A percentile compares a stretch with the other conserved stretches of the same genome.
Conservation (phyloP, 2,113 vertebrate genomes). For the Pollimyrus isidori region DNA sequence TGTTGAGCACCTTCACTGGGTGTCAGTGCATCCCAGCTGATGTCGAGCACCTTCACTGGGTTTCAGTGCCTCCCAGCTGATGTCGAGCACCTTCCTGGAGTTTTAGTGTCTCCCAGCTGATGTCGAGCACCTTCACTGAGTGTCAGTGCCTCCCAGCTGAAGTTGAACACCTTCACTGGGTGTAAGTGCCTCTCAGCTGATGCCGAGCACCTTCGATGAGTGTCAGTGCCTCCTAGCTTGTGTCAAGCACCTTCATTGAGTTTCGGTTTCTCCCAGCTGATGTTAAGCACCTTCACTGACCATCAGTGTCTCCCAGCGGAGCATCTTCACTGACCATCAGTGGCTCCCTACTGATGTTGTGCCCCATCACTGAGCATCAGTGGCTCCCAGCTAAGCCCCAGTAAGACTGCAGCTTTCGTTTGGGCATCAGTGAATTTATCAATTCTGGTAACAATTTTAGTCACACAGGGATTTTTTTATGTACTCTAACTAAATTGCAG, state of each 20-base stretch:
- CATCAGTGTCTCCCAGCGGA: background rate
- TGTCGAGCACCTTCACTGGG: background rate
- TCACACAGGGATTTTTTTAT: constrained; percentile 50
- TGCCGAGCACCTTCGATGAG: background rate
- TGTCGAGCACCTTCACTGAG: background rate
- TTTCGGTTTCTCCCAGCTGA: constrained; percentile 38
- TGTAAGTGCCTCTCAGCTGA: background rate
- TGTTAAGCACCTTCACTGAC: background rate
- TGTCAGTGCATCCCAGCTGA: constrained; percentile 39
- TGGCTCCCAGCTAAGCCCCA: constrained; percentile 41
- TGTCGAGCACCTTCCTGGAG: background rate
- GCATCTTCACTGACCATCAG: background rate
- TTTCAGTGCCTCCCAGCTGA: background rate
- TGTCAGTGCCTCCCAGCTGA: constrained; percentile 38
- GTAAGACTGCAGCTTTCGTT: constrained; percentile 29
- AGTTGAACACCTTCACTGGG: fast-evolving
- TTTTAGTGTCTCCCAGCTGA: background rate
- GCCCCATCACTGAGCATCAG: background rate
- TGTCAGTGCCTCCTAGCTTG: background rate
- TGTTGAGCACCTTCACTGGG: background rate
- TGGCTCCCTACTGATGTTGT: background rate
- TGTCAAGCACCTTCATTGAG: background rate
- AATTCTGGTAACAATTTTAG: constrained; percentile 54
- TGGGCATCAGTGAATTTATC: constrained; percentile 46
- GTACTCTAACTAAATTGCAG: constrained; percentile 17